phyloP scores from a whole-genome alignment of 2,113 vertebrate genomes.

The Lonchura striata region DNA sequence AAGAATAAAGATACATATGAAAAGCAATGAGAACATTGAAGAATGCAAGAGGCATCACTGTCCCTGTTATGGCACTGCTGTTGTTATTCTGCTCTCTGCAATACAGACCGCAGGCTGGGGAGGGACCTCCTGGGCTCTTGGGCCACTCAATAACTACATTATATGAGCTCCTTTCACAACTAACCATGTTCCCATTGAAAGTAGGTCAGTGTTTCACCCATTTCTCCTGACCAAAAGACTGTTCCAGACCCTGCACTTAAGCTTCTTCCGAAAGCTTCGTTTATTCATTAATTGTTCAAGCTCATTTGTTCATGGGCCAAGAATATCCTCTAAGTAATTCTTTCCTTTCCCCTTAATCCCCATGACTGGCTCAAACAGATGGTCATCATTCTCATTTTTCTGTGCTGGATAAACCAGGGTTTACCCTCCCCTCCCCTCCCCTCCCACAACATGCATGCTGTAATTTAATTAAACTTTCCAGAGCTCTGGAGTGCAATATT shows the following conservation, averaged over 20 bases:
- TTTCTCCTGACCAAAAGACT: not conserved
- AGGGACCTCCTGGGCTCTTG: not conserved
- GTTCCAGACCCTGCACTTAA: not conserved
- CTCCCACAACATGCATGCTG: not conserved
- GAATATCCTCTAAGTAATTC: slow-evolving; percentile 32
- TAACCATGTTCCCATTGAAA: not conserved
- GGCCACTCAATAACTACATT: not conserved
- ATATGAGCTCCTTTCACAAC: not conserved
- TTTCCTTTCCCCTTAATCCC: slow-evolving; percentile 43
- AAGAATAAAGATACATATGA: not conserved
- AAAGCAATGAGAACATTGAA: not conserved
- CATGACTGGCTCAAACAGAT: not conserved
- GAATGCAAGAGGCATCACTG: not conserved
- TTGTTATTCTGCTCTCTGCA: not conserved
- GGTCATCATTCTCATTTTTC: not conserved
- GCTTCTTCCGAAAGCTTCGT: not conserved
- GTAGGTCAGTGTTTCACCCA: slow-evolving; percentile 22
- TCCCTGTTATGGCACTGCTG: not conserved
- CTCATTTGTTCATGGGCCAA: slow-evolving; percentile 11
- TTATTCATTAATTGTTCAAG: slow-evolving; percentile 9
- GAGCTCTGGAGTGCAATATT: not conserved
- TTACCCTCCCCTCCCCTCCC: not conserved
- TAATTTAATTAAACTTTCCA: not conserved
- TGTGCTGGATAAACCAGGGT: not conserved
- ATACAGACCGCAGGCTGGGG: not conserved